Evolutionary conservation across 2,888 invertebrate genomes (phyloP).

Genomic region (Cyclophora punctaria): DNA sequence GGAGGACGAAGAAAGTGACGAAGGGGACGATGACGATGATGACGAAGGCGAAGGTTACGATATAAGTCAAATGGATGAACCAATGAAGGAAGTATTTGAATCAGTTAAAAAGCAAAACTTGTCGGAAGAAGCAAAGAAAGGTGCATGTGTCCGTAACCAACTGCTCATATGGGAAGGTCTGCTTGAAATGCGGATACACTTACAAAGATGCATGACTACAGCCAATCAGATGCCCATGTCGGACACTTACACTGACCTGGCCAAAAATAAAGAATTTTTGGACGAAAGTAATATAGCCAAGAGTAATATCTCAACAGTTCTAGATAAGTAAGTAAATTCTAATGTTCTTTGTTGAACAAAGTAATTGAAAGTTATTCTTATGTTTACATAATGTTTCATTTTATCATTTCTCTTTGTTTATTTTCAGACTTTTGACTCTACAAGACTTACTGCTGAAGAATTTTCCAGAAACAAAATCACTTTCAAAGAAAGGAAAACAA

Average conservation of each 20-base stretch:
- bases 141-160: constrained; percentile 81
- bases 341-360: no score
- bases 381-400: background rate
- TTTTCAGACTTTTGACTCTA: constrained; percentile 55
- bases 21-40: constrained; percentile 32
- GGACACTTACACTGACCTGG: constrained; percentile 65
- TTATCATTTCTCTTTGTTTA: constrained; percentile 1
- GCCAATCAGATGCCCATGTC: constrained; percentile 87
- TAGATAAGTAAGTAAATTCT: constrained; percentile 74
- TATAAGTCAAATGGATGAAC: constrained; percentile 60
- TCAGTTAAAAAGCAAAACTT: constrained; percentile 73
- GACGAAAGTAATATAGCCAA: constrained; percentile 69
- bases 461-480: constrained; percentile 80
- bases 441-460: constrained; percentile 72
- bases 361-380: no score
- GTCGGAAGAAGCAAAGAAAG: constrained; percentile 78
- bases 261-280: constrained; percentile 64
- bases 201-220: constrained; percentile 85
- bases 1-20: constrained; percentile 28
- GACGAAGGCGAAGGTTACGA: constrained; percentile 55
- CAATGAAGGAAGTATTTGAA: constrained; percentile 71
- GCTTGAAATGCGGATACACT: constrained; percentile 88
- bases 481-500: constrained; percentile 40
- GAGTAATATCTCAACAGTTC: constrained; percentile 70
- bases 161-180: constrained; percentile 88